Conservation (phyloP, 2,888 invertebrate species). For the Drosophila atripex region DNA sequence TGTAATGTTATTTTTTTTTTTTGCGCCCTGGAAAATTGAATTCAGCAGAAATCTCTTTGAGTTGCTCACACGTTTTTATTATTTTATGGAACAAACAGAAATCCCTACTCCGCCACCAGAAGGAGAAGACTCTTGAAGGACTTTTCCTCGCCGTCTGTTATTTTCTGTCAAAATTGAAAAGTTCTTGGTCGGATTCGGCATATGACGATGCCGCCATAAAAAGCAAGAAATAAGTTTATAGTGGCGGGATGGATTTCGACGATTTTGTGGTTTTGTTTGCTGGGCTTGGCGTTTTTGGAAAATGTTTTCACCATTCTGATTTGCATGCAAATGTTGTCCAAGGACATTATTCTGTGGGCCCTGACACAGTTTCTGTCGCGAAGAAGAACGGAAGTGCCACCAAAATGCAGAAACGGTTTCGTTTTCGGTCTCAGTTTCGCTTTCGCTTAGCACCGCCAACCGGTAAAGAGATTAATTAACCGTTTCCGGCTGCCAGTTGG, state of each 20-base stretch:
- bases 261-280: conserved; percentile 50
- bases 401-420: conserved; percentile 38
- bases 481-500: conserved; percentile 72
- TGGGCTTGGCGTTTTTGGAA: conserved; percentile 17
- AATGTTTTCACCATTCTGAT: conserved; percentile 37
- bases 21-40: conserved; percentile 60
- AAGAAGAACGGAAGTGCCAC: conserved; percentile 55
- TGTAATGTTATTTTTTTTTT: conserved; percentile 4
- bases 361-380: conserved; percentile 59
- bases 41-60: conserved; percentile 70
- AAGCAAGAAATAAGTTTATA: conserved; percentile 41
- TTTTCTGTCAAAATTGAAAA: conserved; percentile 57
- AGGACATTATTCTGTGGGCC: conserved; percentile 55
- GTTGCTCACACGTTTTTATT: conserved; percentile 70
- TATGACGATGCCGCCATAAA: conserved; percentile 25
- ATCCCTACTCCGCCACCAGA: conserved; percentile 11
- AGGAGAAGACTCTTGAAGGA: conserved; percentile 1
- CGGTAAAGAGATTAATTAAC: conserved; percentile 78
- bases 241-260: conserved; percentile 35
- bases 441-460: conserved; percentile 17
- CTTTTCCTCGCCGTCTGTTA: conserved; percentile 12
- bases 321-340: conserved; percentile 52
- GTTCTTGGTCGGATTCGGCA: conserved; percentile 28
- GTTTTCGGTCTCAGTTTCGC: conserved; percentile 14
- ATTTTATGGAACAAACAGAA: conserved; percentile 63